A percentile compares a stretch with the other conserved stretches of the same genome.
Conservation (phyloP, 2,797 vertebrate species). For the Pseudotriccus pelzelni region DNA sequence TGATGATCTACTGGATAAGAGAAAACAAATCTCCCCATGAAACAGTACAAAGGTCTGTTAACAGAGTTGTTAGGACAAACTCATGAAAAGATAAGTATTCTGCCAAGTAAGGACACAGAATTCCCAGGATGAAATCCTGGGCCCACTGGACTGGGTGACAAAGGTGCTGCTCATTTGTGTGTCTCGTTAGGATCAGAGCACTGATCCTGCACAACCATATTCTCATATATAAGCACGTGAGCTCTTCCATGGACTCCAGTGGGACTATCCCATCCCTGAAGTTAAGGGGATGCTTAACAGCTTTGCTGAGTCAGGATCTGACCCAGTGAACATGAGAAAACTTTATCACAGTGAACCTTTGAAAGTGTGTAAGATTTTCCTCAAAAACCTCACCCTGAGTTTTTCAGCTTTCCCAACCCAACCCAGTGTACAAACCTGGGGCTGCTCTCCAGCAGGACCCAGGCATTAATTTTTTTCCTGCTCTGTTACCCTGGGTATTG, state of each 20-base stretch:
- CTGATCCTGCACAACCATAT: not conserved
- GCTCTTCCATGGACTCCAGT: not conserved
- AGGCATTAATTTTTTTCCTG: not conserved
- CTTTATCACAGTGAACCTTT: not conserved
- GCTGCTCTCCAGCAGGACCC: not conserved
- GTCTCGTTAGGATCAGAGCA: not conserved
- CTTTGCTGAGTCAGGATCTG: not conserved
- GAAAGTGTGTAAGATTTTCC: not conserved
- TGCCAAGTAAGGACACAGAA: not conserved
- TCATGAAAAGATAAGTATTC: not conserved
- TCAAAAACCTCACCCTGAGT: not conserved
- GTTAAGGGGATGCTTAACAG: not conserved
- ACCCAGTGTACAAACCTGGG: not conserved
- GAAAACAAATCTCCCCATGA: constrained; percentile 10
- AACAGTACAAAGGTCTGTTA: not conserved
- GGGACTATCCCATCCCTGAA: not conserved
- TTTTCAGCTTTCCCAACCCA: not conserved
- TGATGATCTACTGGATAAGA: not conserved
- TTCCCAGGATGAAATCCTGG: not conserved
- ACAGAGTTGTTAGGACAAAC: not conserved
- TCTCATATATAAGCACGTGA: not conserved
- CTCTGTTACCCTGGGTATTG: not conserved
- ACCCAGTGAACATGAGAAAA: not conserved
- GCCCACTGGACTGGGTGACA: not conserved
- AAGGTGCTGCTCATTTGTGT: not conserved